These are phyloP conservation scores for Heptranchias perlo DNA, from an alignment of 2,113 vertebrate species.

Conservation along the genomic window DNA sequence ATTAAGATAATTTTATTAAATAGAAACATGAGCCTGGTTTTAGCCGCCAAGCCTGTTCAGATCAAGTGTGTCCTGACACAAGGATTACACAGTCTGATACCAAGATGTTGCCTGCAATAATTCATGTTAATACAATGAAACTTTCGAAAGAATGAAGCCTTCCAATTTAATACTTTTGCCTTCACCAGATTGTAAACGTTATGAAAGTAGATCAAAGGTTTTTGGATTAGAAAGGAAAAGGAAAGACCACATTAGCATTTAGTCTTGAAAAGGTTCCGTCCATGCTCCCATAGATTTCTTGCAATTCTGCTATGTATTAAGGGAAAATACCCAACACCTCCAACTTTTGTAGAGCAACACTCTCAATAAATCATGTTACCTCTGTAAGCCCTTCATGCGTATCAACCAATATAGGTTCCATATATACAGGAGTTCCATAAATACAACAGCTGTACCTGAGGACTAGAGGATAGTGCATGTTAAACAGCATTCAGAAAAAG, in stretches of 20 bases:
- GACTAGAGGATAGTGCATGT: not conserved
- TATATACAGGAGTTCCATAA: not conserved
- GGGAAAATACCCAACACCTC: not conserved
- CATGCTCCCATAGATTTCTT: not conserved
- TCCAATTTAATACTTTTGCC: not conserved
- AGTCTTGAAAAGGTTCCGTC: not conserved
- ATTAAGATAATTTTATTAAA: not conserved
- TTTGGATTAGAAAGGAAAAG: not conserved
- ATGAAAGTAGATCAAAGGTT: not conserved
- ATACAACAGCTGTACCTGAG: not conserved
- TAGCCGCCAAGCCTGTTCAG: not conserved
- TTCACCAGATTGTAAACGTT: not conserved
- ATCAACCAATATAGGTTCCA: not conserved
- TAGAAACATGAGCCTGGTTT: not conserved
- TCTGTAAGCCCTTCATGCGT: not conserved
- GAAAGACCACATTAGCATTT: not conserved
- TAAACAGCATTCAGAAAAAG: not conserved
- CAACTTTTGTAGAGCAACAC: not conserved
- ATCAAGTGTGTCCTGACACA: not conserved
- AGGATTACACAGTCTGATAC: not conserved
- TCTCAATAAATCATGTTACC: not conserved
- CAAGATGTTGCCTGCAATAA: not conserved
- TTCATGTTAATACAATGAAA: not conserved
- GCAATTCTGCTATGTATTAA: not conserved
- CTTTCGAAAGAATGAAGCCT: not conserved